Base-by-base conservation (phyloP, 1,140 invertebrate species). In the Chionoecetes opilio region DNA sequence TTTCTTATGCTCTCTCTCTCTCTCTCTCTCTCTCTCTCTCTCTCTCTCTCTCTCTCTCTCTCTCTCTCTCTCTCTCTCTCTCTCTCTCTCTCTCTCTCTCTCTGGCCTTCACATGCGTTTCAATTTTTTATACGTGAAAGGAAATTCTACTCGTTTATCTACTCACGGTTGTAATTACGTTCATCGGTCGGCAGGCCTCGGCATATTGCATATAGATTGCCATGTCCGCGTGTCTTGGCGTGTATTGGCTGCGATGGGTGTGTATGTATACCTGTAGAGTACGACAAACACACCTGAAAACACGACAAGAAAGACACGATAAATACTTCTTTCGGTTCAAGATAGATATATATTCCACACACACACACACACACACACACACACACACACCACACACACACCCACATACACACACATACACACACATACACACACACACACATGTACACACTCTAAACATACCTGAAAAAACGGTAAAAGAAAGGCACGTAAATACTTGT, bases 61-160 rank as follows among this genome's bases (percentile, higher is more conserved):
- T 32, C 32, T 87, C 32, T 87, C 85, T 87, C 85, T 87, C 85
- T 87, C 85, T 87, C 85, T 87, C 85, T 87, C 85, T 87, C 85
- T 87, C 85, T 87, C 85, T 87, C 85, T 87, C 85, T 87, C 85
- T 37, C 85, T 37, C 85, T 37, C 0, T 75, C 63, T 75, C 6
- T 75, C 26, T 75, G 0, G 26, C 63, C n/a, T 32, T 31, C 31
- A 87, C 85, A 17, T n/a, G 37, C 85, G 21, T 38, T 37, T 38
- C 37, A 37, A 87, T 75, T 75, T 75, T 3, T 17, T 32, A 9
- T 38, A 87, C 31, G 32, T 38, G 26, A 75, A 75, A 75, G 63
- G 63, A 35, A 21, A 37, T 38, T 87, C 85, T 87, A 35, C 37
- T 38, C 37, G 85, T 87, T 87, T 87, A 35, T 38, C 85, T 87